Conservation (phyloP, 2,113 vertebrate genomes). For the Python bivittatus region DNA sequence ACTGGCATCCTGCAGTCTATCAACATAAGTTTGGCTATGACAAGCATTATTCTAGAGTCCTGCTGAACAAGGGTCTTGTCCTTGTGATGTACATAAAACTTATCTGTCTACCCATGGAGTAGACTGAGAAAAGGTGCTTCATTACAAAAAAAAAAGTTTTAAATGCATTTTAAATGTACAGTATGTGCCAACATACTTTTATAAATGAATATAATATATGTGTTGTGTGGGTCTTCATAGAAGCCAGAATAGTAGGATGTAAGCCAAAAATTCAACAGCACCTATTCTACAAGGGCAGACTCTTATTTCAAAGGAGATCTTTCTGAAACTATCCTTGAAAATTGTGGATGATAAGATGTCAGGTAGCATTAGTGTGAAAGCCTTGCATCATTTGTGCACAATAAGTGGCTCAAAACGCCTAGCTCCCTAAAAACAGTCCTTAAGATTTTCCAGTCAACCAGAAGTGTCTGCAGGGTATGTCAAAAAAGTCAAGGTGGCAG, state of each 20-base stretch:
- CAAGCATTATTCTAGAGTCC: no score
- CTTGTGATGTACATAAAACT: no score
- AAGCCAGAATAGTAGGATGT: neutral
- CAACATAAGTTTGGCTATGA: no score
- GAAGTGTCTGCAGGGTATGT: neutral
- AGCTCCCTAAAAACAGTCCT: neutral
- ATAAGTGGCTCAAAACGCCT: neutral
- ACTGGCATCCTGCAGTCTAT: no score
- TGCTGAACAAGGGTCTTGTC: no score
- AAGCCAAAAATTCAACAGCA: neutral
- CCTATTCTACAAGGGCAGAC: neutral
- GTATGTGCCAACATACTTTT: neutral
- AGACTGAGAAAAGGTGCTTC: neutral
- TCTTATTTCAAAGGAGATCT: neutral
- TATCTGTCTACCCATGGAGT: no score
- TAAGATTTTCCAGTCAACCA: neutral
- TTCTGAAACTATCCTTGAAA: neutral
- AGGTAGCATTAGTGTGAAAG: neutral
- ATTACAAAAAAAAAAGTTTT: neutral
- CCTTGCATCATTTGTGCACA: neutral
- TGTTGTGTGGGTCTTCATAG: neutral
- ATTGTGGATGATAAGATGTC: neutral
- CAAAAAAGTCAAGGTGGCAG: neutral
- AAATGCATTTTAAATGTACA: neutral
- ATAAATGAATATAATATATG: neutral